Conservation (phyloP, 2,113 vertebrate genomes). For the Coreoperca whiteheadi region DNA sequence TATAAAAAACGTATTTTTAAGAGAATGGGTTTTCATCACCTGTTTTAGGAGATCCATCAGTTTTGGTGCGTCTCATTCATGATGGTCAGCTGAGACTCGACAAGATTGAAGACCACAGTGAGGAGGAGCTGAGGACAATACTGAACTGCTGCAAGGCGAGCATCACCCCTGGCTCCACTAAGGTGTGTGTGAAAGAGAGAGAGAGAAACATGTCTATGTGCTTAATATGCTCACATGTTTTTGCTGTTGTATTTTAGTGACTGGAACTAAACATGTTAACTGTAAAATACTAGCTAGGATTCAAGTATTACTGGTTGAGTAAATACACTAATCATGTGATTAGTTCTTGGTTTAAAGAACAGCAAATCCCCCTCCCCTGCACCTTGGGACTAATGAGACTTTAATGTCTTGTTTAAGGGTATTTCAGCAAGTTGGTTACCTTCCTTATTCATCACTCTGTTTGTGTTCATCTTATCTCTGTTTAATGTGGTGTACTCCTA, state of each 20-base stretch:
- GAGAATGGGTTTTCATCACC: background rate
- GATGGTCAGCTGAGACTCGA: conserved; percentile 90
- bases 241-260: background rate
- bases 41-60: conserved; percentile 87
- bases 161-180: conserved; percentile 79
- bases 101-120: conserved; percentile 86
- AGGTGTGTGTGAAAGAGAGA: conserved; percentile 85
- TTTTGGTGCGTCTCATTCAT: conserved; percentile 91
- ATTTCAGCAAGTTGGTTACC: background rate
- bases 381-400: background rate
- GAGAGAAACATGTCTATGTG: conserved; percentile 24
- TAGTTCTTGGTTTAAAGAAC: background rate
- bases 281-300: background rate
- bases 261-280: background rate
- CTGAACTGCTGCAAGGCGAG: conserved; percentile 86
- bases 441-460: background rate
- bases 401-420: background rate
- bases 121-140: conserved; percentile 86
- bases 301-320: background rate
- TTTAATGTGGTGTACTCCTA: background rate
- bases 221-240: background rate
- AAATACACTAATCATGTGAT: background rate
- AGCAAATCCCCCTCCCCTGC: background rate
- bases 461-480: too few relatives aligned
- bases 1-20: background rate